Conservation (phyloP, 2,888 invertebrate species). For the Campoplex nolae region DNA sequence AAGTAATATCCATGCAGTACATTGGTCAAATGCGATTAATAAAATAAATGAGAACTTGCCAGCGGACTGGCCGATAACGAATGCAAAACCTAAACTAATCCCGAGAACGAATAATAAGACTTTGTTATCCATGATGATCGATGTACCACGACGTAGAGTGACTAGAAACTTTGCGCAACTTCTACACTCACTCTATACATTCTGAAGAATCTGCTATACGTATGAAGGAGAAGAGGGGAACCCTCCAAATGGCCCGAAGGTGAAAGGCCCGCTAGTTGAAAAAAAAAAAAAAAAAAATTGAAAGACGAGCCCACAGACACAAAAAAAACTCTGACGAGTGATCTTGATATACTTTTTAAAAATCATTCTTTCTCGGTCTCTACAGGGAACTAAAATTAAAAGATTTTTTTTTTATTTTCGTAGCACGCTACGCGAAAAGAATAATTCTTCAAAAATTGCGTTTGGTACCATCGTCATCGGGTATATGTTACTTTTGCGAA, state of each 20-base stretch:
- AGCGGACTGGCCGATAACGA: conserved; percentile 29
- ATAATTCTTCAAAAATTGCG: no score
- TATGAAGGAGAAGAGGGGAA: conserved; percentile 29
- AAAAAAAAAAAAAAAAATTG: conserved; percentile 3
- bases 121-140: conserved; percentile 51
- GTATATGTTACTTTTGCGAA: no score
- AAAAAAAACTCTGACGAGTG: background rate
- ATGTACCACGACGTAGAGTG: conserved; percentile 23
- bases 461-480: no score
- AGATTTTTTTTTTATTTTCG: no score
- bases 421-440: no score
- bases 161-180: background rate
- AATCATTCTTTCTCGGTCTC: background rate
- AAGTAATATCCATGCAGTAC: background rate
- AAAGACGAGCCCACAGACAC: background rate
- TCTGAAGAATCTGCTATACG: conserved; percentile 34
- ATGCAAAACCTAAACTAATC: conserved; percentile 25
- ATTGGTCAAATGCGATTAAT: background rate
- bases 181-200: conserved; percentile 47
- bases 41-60: conserved; percentile 27
- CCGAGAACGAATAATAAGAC: conserved; percentile 19
- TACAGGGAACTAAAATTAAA: no score
- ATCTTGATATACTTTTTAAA: conserved; percentile 14
- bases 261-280: conserved; percentile 1
- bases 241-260: conserved; percentile 2